Conservation (phyloP, 2,888 invertebrate species). For the Andrena marginata region DNA sequence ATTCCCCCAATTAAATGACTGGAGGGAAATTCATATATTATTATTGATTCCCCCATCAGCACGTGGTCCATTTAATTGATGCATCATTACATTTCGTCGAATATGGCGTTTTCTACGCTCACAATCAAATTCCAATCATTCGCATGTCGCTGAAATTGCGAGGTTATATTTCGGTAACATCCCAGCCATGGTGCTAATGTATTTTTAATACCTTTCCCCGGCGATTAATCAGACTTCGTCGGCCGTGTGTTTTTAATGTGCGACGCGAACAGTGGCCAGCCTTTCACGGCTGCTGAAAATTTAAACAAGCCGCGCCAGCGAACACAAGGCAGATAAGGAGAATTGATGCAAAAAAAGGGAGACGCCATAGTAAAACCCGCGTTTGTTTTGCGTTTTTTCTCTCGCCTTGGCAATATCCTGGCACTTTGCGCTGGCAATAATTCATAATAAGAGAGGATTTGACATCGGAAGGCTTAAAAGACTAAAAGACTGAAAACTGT, state of each 20-base stretch:
- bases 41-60: too few species aligned
- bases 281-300: constrained; percentile 36
- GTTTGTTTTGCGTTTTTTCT: neutral
- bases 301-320: constrained; percentile 31
- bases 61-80: too few species aligned
- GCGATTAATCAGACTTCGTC: constrained; percentile 61
- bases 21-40: too few species aligned
- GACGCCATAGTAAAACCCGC: neutral
- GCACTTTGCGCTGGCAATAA: neutral
- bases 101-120: constrained; percentile 8
- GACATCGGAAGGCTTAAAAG: neutral
- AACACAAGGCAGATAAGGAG: constrained; percentile 27
- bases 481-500: neutral
- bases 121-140: constrained; percentile 53
- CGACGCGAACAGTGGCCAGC: constrained; percentile 36
- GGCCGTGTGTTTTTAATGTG: constrained; percentile 62
- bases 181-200: constrained; percentile 53
- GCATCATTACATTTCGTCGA: too few species aligned
- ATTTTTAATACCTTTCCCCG: constrained; percentile 60
- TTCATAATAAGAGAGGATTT: neutral
- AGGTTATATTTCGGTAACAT: constrained; percentile 39
- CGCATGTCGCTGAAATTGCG: constrained; percentile 28
- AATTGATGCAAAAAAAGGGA: constrained; percentile 12
- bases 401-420: neutral
- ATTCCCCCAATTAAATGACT: neutral